Base-by-base conservation (phyloP, 2,797 vertebrate genomes). In the Catharus ustulatus region DNA sequence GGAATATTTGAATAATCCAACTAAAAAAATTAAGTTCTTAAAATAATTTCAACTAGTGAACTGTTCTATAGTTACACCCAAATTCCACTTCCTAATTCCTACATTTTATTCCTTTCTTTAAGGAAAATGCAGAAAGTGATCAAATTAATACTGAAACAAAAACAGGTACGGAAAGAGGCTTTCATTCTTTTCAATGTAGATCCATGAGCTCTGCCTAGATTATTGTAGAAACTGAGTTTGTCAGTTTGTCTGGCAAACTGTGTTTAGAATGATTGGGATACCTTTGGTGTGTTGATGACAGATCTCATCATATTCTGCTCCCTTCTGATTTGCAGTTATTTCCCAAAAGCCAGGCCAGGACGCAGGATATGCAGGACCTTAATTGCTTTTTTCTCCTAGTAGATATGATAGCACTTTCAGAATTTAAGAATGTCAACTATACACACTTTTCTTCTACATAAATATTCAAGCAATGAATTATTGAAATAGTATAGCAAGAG, bases 81-180 rank as follows among this genome's bases (percentile, higher is more conserved):
- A 32, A n/a, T 71, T 91, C 64, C 6, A 13, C 49, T 85, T 91
- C 75, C 54, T 92, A 86, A 86, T 86, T 93, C 8, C 54, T 64
- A 73, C 5, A 15, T 86, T 78, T 80, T 78, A 84, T 89, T 80
- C 19, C 7, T 88, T 90, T 29, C 27, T 90, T 90, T 86, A 68
- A 95, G 96, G 63, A 84, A 81, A 74, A 84, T 29, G 18, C 3
- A 2, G 20, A 29, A 83, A 68, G 17, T 43, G 34, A 26, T 64
- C 40, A 84, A 85, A 69, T 15, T 42, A 74, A 57, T 43, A 48
- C 19, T 74, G 61, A 48, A 34, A 34, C 45, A 63, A 63, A 36
- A 85, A 36, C 42, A 92, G 96, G 93, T 95, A 92, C 46, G 58
- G 38, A 94, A 87, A 71, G 11, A 49, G 3, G 7, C 86, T 75